Conservation (phyloP, 2,113 vertebrate genomes). For the Xiphophorus maculatus region DNA sequence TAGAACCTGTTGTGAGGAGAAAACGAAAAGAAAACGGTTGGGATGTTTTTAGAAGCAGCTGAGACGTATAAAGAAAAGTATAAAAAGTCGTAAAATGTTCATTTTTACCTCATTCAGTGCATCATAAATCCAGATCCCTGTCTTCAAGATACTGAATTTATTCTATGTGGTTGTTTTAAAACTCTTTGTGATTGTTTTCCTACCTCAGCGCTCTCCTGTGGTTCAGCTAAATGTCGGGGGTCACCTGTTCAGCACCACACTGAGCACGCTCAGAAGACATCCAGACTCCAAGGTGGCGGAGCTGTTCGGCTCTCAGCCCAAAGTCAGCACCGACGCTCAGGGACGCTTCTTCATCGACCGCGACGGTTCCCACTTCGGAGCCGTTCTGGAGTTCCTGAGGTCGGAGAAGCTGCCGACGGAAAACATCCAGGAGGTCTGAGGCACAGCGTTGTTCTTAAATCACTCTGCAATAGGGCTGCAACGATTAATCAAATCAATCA, state of each 20-base stretch:
- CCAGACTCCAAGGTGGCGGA: slow-evolving; percentile 86
- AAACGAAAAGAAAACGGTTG: too few species aligned
- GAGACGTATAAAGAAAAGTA: too few species aligned
- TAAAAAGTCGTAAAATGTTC: too few species aligned
- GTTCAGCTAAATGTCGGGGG: slow-evolving; percentile 90
- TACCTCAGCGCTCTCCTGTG: slow-evolving; percentile 72
- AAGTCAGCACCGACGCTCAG: slow-evolving; percentile 73
- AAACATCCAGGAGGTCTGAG: slow-evolving; percentile 77
- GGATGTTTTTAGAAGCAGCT: too few species aligned
- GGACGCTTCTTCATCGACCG: slow-evolving; percentile 91
- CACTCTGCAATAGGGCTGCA: neutral
- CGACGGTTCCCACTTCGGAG: slow-evolving; percentile 84
- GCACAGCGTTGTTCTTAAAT: neutral
- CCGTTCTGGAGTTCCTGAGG: slow-evolving; percentile 89
- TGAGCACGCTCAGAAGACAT: slow-evolving; percentile 85
- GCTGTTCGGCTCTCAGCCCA: slow-evolving; percentile 78
- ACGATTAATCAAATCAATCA: too few species aligned
- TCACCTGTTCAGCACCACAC: slow-evolving; percentile 82
- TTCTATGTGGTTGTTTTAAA: neutral
- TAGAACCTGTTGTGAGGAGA: too few species aligned
- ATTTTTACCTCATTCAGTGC: too few species aligned
- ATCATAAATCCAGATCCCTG: too few species aligned
- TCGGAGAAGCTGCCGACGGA: slow-evolving; percentile 81
- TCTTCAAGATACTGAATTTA: neutral
- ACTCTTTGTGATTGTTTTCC: neutral